Percentiles rank a stretch among this genome's conserved stretches.
Conservation (phyloP, 2,113 vertebrate genomes). For the Cisticola juncidis region DNA sequence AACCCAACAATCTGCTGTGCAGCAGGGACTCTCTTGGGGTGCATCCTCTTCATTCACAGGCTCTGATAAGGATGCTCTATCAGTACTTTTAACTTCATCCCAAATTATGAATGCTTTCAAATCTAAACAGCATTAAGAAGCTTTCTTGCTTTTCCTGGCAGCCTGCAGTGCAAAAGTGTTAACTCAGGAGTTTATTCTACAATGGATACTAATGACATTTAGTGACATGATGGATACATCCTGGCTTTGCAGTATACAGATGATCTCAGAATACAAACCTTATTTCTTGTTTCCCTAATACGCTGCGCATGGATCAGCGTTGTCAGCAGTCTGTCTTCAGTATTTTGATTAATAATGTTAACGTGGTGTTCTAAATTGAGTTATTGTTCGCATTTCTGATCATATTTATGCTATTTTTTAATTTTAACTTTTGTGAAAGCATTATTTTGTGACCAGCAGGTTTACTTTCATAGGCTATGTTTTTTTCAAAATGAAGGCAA, state of each 20-base stretch:
- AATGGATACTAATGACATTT: slow-evolving; percentile 4
- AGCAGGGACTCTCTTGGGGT: neutral
- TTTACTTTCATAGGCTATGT: neutral
- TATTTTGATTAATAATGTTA: slow-evolving; percentile 6
- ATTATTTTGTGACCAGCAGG: neutral
- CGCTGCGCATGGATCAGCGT: neutral
- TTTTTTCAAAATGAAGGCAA: neutral
- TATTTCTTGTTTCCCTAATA: neutral
- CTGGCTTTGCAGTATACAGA: neutral
- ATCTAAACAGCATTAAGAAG: neutral
- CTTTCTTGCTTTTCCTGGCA: neutral
- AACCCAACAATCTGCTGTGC: neutral
- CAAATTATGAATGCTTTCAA: neutral
- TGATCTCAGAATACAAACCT: neutral
- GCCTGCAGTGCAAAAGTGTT: neutral
- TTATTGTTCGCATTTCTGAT: neutral
- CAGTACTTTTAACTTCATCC: neutral
- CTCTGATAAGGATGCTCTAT: neutral
- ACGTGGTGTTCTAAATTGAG: neutral
- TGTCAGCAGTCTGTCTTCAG: neutral
- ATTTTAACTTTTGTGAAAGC: neutral
- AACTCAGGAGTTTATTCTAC: neutral
- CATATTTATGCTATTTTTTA: neutral
- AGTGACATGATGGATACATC: slow-evolving; percentile 2
- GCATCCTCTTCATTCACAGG: neutral